Percentiles rank a stretch among this genome's conserved stretches.
Evolutionary conservation across 2,113 vertebrate species (phyloP).

Genomic region (Porphyrio hochstetteri): DNA sequence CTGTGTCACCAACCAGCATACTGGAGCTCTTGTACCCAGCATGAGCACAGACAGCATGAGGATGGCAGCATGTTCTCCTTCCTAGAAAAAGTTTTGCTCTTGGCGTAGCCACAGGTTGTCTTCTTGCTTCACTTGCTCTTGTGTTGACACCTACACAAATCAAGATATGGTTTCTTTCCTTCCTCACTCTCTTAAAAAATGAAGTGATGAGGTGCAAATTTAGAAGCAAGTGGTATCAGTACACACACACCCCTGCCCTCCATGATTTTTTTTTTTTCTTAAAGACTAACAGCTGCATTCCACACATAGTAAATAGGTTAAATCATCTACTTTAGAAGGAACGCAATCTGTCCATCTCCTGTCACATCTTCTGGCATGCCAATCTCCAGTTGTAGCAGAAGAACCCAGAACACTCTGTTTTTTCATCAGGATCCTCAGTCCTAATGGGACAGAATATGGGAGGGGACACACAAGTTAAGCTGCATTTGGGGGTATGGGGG

Average conservation of each 20-base stretch:
- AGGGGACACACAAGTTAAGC: background rate
- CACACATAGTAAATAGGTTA: background rate
- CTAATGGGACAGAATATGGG: rapidly evolving
- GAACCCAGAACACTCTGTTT: background rate
- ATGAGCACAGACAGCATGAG: background rate
- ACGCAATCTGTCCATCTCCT: conserved; percentile 19
- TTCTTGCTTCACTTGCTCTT: background rate
- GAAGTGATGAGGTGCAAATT: background rate
- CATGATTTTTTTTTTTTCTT: background rate
- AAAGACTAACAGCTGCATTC: background rate
- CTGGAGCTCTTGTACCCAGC: background rate
- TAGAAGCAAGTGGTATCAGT: background rate
- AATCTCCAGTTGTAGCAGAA: background rate
- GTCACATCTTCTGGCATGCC: background rate
- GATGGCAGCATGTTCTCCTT: background rate
- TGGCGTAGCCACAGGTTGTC: rapidly evolving
- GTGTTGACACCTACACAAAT: background rate
- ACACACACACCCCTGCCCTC: background rate
- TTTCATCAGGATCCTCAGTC: background rate
- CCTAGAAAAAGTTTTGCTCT: background rate
- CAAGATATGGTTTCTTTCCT: background rate
- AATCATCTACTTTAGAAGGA: background rate
- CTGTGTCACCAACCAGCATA: rapidly evolving
- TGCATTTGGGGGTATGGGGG: too few relatives aligned
- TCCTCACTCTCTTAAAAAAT: background rate